A percentile compares a stretch with the other conserved stretches of the same genome.
Conservation (phyloP, 2,888 invertebrate species). For the Tenthredo scrophulariae region DNA sequence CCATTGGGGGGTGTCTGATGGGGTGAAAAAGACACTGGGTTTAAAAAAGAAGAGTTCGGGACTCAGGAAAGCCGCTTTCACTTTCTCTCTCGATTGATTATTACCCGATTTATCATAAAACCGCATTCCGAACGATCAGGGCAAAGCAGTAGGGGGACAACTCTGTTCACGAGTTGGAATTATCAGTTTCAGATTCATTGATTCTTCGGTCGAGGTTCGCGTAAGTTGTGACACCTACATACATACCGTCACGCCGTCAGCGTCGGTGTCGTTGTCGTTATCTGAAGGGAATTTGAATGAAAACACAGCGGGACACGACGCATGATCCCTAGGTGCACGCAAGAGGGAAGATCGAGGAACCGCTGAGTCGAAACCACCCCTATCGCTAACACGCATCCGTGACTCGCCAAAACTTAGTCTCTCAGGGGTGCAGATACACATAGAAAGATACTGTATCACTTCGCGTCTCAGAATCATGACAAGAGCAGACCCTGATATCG, state of each 20-base stretch:
- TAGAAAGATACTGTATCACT: slow-evolving; percentile 29
- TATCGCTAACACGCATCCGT: slow-evolving; percentile 49
- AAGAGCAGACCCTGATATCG: slow-evolving; percentile 25
- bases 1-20: neutral
- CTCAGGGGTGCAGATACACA: neutral
- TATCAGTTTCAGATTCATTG: slow-evolving; percentile 46
- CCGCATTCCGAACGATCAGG: neutral
- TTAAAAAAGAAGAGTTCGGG: neutral
- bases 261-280: slow-evolving; percentile 21
- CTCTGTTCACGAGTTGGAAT: neutral
- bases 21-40: neutral
- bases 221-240: neutral
- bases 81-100: neutral
- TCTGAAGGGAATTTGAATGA: slow-evolving; percentile 31
- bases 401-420: slow-evolving; percentile 40
- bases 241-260: neutral
- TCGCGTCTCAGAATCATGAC: slow-evolving; percentile 8
- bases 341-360: slow-evolving; percentile 11
- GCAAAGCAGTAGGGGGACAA: neutral
- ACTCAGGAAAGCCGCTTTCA: neutral
- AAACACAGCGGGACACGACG: slow-evolving; percentile 26
- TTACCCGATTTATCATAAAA: neutral
- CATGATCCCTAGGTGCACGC: slow-evolving; percentile 10
- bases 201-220: slow-evolving; percentile 18
- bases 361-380: slow-evolving; percentile 21